phyloP scores from a whole-genome alignment of 2,113 vertebrate species.

The Polyodon spathula region DNA sequence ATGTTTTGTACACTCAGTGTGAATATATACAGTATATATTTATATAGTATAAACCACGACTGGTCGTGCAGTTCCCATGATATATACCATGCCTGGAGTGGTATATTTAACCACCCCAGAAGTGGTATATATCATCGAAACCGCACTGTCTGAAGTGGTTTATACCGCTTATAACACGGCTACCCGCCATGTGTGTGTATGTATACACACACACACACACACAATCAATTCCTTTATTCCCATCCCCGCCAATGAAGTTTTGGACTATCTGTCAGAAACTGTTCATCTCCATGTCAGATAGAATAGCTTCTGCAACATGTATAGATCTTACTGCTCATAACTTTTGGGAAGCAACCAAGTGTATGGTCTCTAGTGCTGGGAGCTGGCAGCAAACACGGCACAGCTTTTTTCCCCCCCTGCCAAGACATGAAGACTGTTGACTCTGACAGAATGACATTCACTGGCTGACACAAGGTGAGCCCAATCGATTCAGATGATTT shows the following conservation, averaged over 20 bases:
- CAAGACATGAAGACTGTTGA: not conserved
- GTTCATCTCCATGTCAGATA: constrained; percentile 3
- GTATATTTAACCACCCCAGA: no score
- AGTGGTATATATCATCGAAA: no score
- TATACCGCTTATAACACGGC: no score
- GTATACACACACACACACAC: no score
- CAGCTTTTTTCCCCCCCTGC: constrained; percentile 2
- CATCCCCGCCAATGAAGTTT: not conserved
- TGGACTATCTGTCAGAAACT: not conserved
- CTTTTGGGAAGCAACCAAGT: not conserved
- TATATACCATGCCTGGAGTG: no score
- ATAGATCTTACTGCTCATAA: not conserved
- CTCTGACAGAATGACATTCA: constrained; percentile 6
- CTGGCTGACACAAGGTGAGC: constrained; percentile 1
- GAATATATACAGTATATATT: no score
- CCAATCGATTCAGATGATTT: constrained; percentile 2
- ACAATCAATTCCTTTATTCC: no score
- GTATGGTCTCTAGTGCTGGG: not conserved
- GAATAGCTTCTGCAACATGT: constrained; percentile 1
- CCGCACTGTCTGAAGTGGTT: no score
- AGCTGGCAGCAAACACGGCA: not conserved
- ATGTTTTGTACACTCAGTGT: no score
- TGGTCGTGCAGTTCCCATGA: no score
- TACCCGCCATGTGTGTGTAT: no score
- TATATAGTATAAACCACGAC: no score